Conservation (phyloP, 2,113 vertebrate genomes). For the Machaerirhynchus nigripectus region DNA sequence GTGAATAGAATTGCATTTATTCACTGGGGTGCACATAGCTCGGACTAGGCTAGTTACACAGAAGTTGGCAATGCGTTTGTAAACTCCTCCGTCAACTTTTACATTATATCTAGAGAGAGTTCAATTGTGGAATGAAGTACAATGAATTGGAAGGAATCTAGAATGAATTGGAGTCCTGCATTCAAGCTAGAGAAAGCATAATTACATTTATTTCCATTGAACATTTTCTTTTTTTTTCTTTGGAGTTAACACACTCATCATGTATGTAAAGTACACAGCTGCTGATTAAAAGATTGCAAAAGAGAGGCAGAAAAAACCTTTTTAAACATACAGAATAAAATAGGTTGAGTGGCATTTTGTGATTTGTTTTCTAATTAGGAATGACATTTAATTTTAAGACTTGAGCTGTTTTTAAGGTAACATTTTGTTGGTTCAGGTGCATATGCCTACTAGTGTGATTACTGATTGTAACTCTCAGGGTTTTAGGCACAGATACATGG, state of each 20-base stretch:
- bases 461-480: neutral
- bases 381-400: conserved; percentile 33
- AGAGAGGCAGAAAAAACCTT: neutral
- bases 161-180: neutral
- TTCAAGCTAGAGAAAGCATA: neutral
- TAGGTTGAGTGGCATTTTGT: conserved; percentile 28
- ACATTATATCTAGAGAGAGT: neutral
- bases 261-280: conserved; percentile 11
- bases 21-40: neutral
- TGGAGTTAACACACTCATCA: conserved; percentile 4
- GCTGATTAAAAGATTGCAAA: conserved; percentile 53
- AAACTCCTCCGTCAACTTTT: neutral
- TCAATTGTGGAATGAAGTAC: neutral
- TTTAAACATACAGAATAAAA: neutral
- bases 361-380: conserved; percentile 43
- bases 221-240: neutral
- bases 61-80: neutral
- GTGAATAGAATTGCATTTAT: neutral
- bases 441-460: neutral
- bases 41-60: neutral
- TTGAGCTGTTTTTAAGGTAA: neutral
- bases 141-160: neutral
- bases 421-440: neutral
- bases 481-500: neutral
- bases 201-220: neutral